Base-by-base conservation (phyloP, 2,888 invertebrate genomes). In the Xiphydria camelus region DNA sequence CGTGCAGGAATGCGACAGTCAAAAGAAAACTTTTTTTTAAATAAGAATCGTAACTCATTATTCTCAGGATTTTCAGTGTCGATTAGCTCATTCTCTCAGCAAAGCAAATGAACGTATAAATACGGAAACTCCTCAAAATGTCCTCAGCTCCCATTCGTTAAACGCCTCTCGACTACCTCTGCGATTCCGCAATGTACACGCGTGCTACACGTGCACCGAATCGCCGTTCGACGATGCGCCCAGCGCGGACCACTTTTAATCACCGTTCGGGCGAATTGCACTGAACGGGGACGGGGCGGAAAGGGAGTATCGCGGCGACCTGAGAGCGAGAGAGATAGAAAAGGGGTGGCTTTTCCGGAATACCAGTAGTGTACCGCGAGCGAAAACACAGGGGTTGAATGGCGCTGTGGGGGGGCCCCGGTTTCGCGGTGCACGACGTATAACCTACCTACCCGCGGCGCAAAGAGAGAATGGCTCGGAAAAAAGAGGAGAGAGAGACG, bases 381-480 rank as follows among this genome's bases (percentile, higher is more conserved):
- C 43, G 57, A 58, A 61, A 64, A 64, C 60, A n/a, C n/a, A 60
- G 59, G 64, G 64, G 57, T 58, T 62, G 62, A 66, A 61, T 60
- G 54, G 48, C 50, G 47, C 47, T 40, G 51, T 39, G 52, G 55
- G 57, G 43, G 46, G 38, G 43, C 54, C 41, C 22, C 34, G n/a
- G n/a, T n/a, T n/a, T 45, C 43, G 44, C 25, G 41, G 40, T 20
- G 26, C 40, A n/a, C 40, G 22, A 36, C 29, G 23, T 44, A 35
- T 36, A 47, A 47, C 45, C 41, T 34, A 44, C 47, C 38, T 21
- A 29, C 42, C 40, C 26, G 45, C 37, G 38, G 26, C 23, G 47
- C 26, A 47, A 35, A 26, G 33, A 41, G 42, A 42, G 45, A 49
- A 41, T 36, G 23, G 37, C 39, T 45, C 26, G 37, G 35, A 19